Conservation (phyloP, 2,113 vertebrate species). For the Bujurquina vittata region DNA sequence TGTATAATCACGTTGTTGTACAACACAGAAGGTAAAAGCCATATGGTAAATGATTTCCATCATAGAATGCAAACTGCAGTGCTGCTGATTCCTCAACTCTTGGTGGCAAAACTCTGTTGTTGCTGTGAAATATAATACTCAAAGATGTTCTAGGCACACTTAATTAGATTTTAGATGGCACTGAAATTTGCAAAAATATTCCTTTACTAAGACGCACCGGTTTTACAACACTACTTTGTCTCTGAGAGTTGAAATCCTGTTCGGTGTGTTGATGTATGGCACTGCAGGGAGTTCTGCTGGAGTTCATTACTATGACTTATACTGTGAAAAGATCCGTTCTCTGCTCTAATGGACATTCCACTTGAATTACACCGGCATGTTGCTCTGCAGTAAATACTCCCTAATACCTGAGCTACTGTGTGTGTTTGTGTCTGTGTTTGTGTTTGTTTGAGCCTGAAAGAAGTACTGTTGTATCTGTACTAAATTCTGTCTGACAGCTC, state of each 20-base stretch:
- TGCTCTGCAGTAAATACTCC: conserved; percentile 42
- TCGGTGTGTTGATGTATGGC: conserved; percentile 40
- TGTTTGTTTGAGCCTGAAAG: conserved; percentile 17
- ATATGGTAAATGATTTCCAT: not conserved
- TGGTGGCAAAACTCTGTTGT: not conserved
- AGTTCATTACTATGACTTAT: conserved; percentile 73
- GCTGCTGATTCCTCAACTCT: not conserved
- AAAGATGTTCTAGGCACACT: not conserved
- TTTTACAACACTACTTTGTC: conserved; percentile 43
- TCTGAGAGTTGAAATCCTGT: conserved; percentile 9
- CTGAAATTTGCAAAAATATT: conserved; percentile 28
- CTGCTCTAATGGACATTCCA: conserved; percentile 54
- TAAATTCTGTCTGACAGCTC: conserved; percentile 30
- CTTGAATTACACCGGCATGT: conserved; percentile 46
- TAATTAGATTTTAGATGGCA: conserved; percentile 32
- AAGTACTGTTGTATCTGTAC: not conserved
- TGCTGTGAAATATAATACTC: conserved; percentile 1
- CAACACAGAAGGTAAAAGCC: not conserved
- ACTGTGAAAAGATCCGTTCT: conserved; percentile 47
- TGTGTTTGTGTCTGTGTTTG: conserved; percentile 5
- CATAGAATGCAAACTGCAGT: not conserved
- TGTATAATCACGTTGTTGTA: not conserved
- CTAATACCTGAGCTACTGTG: conserved; percentile 16
- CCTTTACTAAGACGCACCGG: not conserved
- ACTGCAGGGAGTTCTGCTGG: conserved; percentile 47